These are phyloP conservation scores for Pedicia rivosa DNA, from an alignment of 2,888 invertebrate species.

Conservation along the genomic window DNA sequence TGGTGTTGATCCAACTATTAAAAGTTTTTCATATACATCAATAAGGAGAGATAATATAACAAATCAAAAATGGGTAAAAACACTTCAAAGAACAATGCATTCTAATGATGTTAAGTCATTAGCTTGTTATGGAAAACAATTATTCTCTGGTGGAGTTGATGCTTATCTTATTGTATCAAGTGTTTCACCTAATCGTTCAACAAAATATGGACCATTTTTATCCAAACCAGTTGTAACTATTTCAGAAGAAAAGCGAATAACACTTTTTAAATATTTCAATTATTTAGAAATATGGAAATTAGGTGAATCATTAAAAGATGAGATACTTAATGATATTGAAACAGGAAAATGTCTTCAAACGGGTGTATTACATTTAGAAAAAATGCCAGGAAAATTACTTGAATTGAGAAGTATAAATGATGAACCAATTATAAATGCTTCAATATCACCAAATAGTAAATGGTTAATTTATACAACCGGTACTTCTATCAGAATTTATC, in stretches of 20 bases:
- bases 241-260: slow-evolving; percentile 35
- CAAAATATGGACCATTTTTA: slow-evolving; percentile 57
- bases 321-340: slow-evolving; percentile 15
- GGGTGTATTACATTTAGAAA: slow-evolving; percentile 12
- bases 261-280: slow-evolving; percentile 42
- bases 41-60: slow-evolving; percentile 36
- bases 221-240: slow-evolving; percentile 40
- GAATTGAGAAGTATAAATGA: slow-evolving; percentile 46
- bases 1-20: slow-evolving; percentile 68
- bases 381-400: slow-evolving; percentile 49
- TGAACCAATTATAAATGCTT: slow-evolving; percentile 52
- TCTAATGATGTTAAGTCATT: slow-evolving; percentile 75
- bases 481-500: slow-evolving; percentile 46
- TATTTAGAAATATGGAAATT: slow-evolving; percentile 49
- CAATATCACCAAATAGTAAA: slow-evolving; percentile 51
- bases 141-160: slow-evolving; percentile 70
- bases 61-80: slow-evolving; percentile 60
- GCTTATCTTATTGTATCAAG: slow-evolving; percentile 60
- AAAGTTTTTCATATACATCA: slow-evolving; percentile 52
- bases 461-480: slow-evolving; percentile 63
- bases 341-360: slow-evolving; percentile 12
- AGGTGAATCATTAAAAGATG: slow-evolving; percentile 29
- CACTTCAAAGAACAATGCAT: slow-evolving; percentile 62
- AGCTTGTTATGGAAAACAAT: slow-evolving; percentile 37
- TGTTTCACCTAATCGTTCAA: slow-evolving; percentile 41